Conservation (phyloP, 2,797 vertebrate genomes). For the Halcyon smyrnensis region DNA sequence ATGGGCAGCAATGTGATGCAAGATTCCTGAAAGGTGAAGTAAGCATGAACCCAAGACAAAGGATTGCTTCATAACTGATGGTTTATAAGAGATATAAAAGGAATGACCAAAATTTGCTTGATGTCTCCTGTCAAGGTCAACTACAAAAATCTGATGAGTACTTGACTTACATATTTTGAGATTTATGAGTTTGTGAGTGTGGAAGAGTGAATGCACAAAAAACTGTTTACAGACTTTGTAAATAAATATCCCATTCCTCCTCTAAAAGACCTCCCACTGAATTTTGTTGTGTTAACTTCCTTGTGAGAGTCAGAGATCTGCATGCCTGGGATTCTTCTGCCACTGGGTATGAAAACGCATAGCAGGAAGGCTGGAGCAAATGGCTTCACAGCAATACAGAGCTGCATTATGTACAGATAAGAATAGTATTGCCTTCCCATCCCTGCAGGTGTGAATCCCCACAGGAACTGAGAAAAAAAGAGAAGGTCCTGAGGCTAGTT, state of each 20-base stretch:
- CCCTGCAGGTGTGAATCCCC: neutral
- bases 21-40: neutral
- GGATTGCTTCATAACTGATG: neutral
- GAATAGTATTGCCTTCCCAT: neutral
- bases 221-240: neutral
- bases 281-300: neutral
- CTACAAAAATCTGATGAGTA: neutral
- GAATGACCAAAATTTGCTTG: neutral
- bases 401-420: neutral
- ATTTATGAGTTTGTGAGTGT: neutral
- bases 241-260: neutral
- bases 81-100: neutral
- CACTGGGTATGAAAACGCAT: neutral
- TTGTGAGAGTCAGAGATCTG: neutral
- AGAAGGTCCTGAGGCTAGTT: neutral
- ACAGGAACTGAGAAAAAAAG: neutral
- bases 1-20: neutral
- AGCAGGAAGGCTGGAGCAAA: neutral
- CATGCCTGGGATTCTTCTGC: neutral
- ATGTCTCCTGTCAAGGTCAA: neutral
- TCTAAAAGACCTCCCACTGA: neutral
- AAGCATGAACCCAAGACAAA: neutral
- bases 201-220: neutral
- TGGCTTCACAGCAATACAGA: neutral
- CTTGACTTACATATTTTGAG: neutral